Evolutionary conservation across 2,113 vertebrate species (phyloP), one percentile per base, ranked within the genome.

Genomic region (Hemichromis elongatus): DNA sequence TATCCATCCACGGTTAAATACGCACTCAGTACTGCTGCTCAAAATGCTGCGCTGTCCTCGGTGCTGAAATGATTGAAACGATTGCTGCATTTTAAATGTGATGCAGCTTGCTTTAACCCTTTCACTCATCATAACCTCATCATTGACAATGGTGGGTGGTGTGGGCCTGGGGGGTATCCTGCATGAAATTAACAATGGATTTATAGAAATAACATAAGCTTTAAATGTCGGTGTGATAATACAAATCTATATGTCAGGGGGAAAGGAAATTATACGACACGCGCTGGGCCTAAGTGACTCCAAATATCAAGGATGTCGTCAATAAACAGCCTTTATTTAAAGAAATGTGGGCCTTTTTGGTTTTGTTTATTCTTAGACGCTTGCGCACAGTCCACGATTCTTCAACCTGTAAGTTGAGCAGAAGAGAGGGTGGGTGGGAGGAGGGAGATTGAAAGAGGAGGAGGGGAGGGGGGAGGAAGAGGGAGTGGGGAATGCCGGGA

Each of bases 331-430:
- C 1, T 47, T 78, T 59, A 57, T 47, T 61, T n/a, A 2, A 61
- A 83, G 6, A 35, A 28, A 9, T 2, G 33, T 10, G 8, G 4
- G 61, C 16, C 56, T 54, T 73, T 21, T 21, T 26, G 10, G 42
- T 42, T 24, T 42, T 47, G 12, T 79, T 86, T n/a, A 8, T 79
- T 66, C 61, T 80, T 19, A 10, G 55, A 92, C 73, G 80, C 81
- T 47, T 89, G 85, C 82, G 80, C 89, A 90, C n/a, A 61, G 88
- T 77, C 18, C 70, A 30, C 33, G 63, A 56, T 63, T 78, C 89
- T 57, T 90, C 95, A 70, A 94, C 95, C 92, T 96, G 97, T 97
- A 98, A 98, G 92, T 95, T 96, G 97, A 98, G 97, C 88, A 95
- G 89, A 93, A 96, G 83, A 93, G 95, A 94, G 93, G 94, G 94